phyloP scores from a whole-genome alignment of 2,888 invertebrate species.

The Nymphalis polychloros region DNA sequence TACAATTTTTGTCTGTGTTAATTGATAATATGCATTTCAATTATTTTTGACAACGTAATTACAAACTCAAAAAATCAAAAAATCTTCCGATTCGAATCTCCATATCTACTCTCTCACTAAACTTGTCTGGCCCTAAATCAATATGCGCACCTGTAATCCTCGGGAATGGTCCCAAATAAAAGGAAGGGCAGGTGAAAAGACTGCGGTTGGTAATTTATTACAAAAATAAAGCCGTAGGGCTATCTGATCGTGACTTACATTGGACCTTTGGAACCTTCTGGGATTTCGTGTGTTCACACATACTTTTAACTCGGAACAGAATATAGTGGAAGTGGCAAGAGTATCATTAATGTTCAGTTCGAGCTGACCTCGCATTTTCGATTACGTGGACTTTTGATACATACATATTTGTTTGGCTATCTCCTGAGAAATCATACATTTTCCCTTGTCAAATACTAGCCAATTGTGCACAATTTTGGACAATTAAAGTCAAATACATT shows the following conservation, averaged over 20 bases:
- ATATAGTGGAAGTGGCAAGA: no score
- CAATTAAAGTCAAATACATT: no score
- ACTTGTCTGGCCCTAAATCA: conserved; percentile 31
- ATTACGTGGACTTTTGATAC: no score
- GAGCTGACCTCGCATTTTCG: no score
- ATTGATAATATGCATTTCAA: no score
- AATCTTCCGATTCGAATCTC: neutral
- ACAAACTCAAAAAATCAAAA: neutral
- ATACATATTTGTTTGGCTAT: no score
- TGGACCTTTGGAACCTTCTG: conserved; percentile 35
- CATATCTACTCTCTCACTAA: neutral
- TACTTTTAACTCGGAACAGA: neutral
- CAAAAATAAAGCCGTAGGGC: conserved; percentile 43
- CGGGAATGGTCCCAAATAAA: conserved; percentile 37
- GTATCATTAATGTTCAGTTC: no score
- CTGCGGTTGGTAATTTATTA: conserved; percentile 45
- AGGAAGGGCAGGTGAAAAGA: conserved; percentile 41
- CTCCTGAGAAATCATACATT: no score
- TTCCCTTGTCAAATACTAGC: no score
- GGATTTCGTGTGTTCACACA: conserved; percentile 18
- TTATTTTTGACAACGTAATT: no score
- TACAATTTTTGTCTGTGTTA: no score
- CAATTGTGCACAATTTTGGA: no score
- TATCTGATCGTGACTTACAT: conserved; percentile 44
- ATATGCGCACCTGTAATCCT: conserved; percentile 39